A percentile compares a stretch with the other conserved stretches of the same genome.
These are phyloP conservation scores for Clavelina lepadiformis DNA, from an alignment of 23 tunicate genomes.

Conservation along the genomic window DNA sequence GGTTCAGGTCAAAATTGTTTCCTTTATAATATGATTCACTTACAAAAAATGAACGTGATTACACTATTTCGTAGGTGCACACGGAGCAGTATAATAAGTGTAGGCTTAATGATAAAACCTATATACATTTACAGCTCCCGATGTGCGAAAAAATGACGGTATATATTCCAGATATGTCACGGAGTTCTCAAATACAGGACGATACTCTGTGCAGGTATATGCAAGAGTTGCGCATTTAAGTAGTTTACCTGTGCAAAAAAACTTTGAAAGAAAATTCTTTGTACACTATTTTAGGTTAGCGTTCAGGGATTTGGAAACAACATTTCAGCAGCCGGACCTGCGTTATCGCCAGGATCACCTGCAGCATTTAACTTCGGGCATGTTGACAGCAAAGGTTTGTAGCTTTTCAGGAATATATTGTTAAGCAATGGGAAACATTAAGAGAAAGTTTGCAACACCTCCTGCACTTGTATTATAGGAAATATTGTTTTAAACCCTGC, in stretches of 20 bases:
- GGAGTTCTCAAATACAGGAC: slow-evolving; percentile 41
- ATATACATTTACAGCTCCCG: slow-evolving; percentile 53
- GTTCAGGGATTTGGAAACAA: slow-evolving; percentile 36
- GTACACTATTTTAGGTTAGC: slow-evolving; percentile 7
- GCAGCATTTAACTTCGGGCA: slow-evolving; percentile 49
- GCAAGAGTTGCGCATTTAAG: no score
- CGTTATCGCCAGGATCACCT: slow-evolving; percentile 5
- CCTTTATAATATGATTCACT: neutral
- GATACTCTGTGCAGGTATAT: slow-evolving; percentile 86
- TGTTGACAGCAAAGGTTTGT: slow-evolving; percentile 22
- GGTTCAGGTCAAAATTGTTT: slow-evolving; percentile 33
- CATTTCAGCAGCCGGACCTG: neutral
- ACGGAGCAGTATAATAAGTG: neutral
- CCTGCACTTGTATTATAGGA: slow-evolving; percentile 14
- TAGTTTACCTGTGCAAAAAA: slow-evolving; percentile 1
- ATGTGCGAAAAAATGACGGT: slow-evolving; percentile 73
- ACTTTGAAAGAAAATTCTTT: neutral
- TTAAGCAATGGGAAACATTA: neutral
- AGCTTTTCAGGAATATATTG: neutral
- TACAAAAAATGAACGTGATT: neutral
- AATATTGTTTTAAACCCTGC: slow-evolving; percentile 8
- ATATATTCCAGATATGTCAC: slow-evolving; percentile 84
- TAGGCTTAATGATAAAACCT: neutral
- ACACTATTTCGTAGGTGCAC: neutral
- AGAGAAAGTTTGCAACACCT: neutral